Conservation (phyloP, 2,797 vertebrate species). For the Paguma larvata region DNA sequence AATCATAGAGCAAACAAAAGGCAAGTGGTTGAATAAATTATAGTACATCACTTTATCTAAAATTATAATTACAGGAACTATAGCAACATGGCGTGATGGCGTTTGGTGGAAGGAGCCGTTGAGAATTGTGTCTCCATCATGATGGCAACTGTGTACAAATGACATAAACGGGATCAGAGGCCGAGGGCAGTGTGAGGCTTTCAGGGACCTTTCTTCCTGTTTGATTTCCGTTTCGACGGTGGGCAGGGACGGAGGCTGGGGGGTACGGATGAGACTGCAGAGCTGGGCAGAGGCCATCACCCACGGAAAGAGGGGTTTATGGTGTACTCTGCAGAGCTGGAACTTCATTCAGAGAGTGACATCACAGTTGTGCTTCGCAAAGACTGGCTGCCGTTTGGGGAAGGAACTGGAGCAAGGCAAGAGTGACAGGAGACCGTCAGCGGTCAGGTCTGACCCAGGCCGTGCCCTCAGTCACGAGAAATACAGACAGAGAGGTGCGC, state of each 20-base stretch:
- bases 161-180: background rate
- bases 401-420: background rate
- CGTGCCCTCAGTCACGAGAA: background rate
- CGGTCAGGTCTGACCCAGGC: background rate
- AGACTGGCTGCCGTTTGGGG: background rate
- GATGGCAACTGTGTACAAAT: background rate
- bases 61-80: background rate
- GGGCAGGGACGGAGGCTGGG: background rate
- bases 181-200: background rate
- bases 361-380: conserved; percentile 23
- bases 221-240: conserved; percentile 22
- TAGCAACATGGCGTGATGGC: background rate
- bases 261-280: background rate
- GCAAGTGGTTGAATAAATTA: background rate
- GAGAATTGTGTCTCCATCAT: background rate
- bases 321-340: background rate
- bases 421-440: background rate
- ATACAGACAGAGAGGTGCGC: background rate
- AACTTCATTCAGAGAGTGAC: conserved; percentile 39
- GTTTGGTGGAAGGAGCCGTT: conserved; percentile 14
- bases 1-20: background rate
- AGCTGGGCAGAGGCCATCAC: background rate
- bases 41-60: background rate
- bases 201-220: background rate
- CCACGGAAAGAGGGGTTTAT: background rate